Evolutionary conservation across 2,888 invertebrate species (phyloP), one percentile per base, ranked within the genome.

Genomic region (Drosophila pseudotalamancana): DNA sequence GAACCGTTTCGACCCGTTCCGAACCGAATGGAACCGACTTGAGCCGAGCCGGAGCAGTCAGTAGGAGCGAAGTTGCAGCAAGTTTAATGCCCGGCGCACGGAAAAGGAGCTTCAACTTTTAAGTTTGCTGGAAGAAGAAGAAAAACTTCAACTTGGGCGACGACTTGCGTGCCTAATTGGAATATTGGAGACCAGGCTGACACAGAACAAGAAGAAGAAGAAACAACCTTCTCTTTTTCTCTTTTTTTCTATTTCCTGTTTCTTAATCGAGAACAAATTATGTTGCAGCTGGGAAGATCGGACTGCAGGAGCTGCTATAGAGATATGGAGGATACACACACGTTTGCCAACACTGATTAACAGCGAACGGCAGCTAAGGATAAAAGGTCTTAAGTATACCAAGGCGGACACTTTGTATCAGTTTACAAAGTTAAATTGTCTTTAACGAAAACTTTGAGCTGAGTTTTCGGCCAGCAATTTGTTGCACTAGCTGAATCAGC

Each of bases 371-470:
- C 54, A 80, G 67, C 63, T 69, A 63, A 53, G 76, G 61, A 59
- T 66, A 67, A 64, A 77, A 70, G 67, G 70, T 73, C 73, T 74
- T 84, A 81, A 80, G 85, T 70, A 70, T 69, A 72, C 83, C 80
- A 65, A 53, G 80, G 77, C 80, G 86, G 73, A 80, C 86, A 82
- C 67, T 82, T 82, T 82, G 81, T 82, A 85, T 85, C 85, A 87
- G 83, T 87, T 83, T 83, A 76, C 87, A 83, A 83, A 83, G 83
- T 83, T 87, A 83, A 83, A 83, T 83, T 83, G 83, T 83, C 83
- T 83, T 81, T 73, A 87, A 83, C 83, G 85, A 78, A 83, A 87
- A 87, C 65, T 77, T 84, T 21, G 75, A 62, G 60, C 48, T 46
- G 63, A 68, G 62, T 76, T 76, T 76, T 9, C 34, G n/a, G 37